Conservation (phyloP, 2,797 vertebrate species). For the Monodelphis domestica region DNA sequence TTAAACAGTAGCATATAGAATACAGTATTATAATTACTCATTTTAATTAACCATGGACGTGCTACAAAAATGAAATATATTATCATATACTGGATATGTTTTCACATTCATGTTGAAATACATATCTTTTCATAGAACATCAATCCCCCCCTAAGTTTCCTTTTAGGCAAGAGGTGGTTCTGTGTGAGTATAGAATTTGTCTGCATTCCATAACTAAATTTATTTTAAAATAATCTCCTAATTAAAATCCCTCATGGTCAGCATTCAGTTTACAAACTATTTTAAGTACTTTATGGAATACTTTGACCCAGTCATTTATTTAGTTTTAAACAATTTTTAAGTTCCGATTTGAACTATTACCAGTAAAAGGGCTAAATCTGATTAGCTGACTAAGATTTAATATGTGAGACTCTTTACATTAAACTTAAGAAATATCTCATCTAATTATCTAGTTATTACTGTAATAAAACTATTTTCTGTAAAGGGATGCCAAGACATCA, state of each 20-base stretch:
- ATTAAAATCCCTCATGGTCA: background rate
- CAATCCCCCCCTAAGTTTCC: background rate
- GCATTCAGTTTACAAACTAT: background rate
- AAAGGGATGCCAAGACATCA: background rate
- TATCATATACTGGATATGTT: background rate
- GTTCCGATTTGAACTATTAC: conserved; percentile 31
- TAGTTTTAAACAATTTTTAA: background rate
- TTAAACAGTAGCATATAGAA: background rate
- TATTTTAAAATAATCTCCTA: background rate
- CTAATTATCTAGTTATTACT: background rate
- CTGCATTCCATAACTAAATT: background rate
- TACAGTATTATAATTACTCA: background rate
- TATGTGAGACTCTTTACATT: conserved; percentile 15
- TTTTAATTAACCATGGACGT: background rate
- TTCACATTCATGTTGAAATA: no score
- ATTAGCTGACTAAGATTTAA: conserved; percentile 33
- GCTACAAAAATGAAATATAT: background rate
- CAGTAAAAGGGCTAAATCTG: background rate
- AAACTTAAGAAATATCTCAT: conserved; percentile 26
- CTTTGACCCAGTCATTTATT: background rate
- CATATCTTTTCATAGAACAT: background rate
- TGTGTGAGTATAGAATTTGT: background rate
- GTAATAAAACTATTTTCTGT: conserved; percentile 30
- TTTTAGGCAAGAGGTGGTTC: background rate
- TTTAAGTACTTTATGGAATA: background rate